Evolutionary conservation across 1,140 invertebrate genomes (phyloP).

Genomic region (Halyomorpha halys): DNA sequence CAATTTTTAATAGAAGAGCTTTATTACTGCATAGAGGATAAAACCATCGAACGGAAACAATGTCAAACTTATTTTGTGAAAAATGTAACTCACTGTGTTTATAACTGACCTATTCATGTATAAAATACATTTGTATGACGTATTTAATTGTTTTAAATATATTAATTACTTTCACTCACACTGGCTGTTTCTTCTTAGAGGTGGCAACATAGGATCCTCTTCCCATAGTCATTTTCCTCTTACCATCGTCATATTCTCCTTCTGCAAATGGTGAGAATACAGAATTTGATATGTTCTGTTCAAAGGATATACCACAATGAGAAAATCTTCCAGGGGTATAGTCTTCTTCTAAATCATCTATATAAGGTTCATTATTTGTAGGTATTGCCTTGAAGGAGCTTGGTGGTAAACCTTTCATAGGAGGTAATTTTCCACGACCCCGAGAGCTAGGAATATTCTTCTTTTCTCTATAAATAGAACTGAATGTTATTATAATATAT

Average conservation of each 20-base stretch:
- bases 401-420: conserved; percentile 8
- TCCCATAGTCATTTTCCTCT: neutral
- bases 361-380: neutral
- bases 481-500: neutral
- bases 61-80: too few species aligned
- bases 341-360: neutral
- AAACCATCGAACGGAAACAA: too few species aligned
- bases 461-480: neutral
- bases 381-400: neutral
- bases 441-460: neutral
- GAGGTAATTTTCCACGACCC: conserved; percentile 1
- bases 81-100: too few species aligned
- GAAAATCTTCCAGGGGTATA: neutral
- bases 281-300: neutral
- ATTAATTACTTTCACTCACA: too few species aligned
- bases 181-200: neutral
- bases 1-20: too few species aligned
- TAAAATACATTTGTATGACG: too few species aligned
- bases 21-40: too few species aligned
- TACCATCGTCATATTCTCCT: neutral
- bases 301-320: neutral
- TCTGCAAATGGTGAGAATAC: neutral
- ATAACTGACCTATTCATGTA: too few species aligned
- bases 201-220: neutral
- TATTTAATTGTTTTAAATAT: too few species aligned